Conservation (phyloP, 2,888 invertebrate species). For the Caenorhabditis macrosperma region DNA sequence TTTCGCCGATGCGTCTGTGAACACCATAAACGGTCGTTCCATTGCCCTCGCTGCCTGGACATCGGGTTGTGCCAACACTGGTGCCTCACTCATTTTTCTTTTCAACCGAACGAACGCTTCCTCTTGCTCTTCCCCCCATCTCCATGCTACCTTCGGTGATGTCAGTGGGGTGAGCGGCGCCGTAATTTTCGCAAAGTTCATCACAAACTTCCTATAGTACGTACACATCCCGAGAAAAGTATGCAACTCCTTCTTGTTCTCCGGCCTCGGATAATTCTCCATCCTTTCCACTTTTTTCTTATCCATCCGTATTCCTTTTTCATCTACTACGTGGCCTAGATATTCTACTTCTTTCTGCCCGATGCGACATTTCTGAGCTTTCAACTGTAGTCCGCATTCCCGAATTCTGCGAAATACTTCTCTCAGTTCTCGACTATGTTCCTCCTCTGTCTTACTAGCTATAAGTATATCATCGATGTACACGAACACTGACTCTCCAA, state of each 20-base stretch:
- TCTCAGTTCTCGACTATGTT: slow-evolving; percentile 50
- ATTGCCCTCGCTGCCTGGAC: slow-evolving; percentile 54
- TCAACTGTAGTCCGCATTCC: slow-evolving; percentile 5
- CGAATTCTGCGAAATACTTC: slow-evolving; percentile 39
- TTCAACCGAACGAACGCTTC: slow-evolving; percentile 61
- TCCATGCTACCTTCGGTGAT: no score
- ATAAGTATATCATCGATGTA: slow-evolving; percentile 73
- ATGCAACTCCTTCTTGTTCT: not conserved
- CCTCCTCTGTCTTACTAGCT: slow-evolving; percentile 40
- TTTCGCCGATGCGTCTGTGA: no score
- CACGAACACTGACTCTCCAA: slow-evolving; percentile 36
- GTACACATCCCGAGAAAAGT: slow-evolving; percentile 59
- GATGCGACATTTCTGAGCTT: slow-evolving; percentile 8
- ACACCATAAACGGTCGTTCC: slow-evolving; percentile 53
- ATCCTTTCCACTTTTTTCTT: slow-evolving; percentile 18
- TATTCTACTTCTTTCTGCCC: slow-evolving; percentile 3
- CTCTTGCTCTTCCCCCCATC: slow-evolving; percentile 48
- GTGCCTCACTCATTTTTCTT: slow-evolving; percentile 22
- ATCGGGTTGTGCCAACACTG: slow-evolving; percentile 63
- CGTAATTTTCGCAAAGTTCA: slow-evolving; percentile 54
- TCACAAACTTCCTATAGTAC: slow-evolving; percentile 67
- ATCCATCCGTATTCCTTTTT: slow-evolving; percentile 1
- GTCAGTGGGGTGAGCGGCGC: no score
- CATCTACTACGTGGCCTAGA: not conserved
- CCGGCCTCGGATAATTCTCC: not conserved